Evolutionary conservation across 2,113 vertebrate species (phyloP).

Genomic region (Erythrolamprus reginae): DNA sequence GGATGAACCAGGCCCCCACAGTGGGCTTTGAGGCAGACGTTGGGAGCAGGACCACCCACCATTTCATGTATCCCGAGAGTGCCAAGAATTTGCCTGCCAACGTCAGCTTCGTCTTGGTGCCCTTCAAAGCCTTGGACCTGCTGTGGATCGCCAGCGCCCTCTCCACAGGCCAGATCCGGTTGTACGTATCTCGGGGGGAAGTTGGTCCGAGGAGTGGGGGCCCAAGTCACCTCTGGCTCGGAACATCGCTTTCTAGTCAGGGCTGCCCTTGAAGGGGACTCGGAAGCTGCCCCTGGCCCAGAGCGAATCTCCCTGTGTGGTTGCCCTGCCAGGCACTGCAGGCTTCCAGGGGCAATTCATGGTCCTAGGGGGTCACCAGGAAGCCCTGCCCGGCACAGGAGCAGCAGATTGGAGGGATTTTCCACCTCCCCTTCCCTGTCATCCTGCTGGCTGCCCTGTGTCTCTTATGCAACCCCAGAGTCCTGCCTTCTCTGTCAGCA

Average conservation of each 20-base stretch:
- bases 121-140: slow-evolving; percentile 96
- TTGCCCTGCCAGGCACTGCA: background rate
- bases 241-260: background rate
- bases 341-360: background rate
- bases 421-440: background rate
- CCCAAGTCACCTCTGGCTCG: background rate
- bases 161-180: slow-evolving; percentile 93
- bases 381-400: background rate
- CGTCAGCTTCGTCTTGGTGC: slow-evolving; percentile 94
- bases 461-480: background rate
- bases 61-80: slow-evolving; percentile 99
- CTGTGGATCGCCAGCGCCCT: slow-evolving; percentile 97
- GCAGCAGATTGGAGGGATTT: background rate
- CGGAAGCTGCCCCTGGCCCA: background rate
- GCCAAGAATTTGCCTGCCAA: slow-evolving; percentile 95
- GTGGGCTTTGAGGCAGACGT: slow-evolving; percentile 93
- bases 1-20: slow-evolving; percentile 96
- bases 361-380: background rate
- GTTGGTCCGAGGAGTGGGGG: background rate
- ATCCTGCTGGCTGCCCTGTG: background rate
- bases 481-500: background rate
- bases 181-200: slow-evolving; percentile 71
- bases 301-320: background rate
- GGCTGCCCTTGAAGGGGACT: background rate
- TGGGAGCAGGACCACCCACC: slow-evolving; percentile 89